Evolutionary conservation across 2,888 invertebrate species (phyloP).

Genomic region (Kuschelorhynchus macadamiae): DNA sequence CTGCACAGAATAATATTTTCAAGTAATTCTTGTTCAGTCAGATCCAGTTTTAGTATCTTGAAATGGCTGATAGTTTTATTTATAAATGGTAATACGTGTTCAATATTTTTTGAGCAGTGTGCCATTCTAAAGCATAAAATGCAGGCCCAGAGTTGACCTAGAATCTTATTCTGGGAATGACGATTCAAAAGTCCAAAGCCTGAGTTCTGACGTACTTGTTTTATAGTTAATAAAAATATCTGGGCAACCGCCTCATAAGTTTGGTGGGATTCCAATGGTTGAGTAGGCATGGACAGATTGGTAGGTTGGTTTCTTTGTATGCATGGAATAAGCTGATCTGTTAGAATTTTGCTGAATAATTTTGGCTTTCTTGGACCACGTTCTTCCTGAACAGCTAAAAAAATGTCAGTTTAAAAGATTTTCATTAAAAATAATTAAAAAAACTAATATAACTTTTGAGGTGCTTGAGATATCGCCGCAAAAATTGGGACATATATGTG

Average conservation of each 20-base stretch:
- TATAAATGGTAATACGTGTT: slow-evolving; percentile 62
- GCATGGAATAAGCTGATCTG: slow-evolving; percentile 23
- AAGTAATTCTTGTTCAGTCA: slow-evolving; percentile 59
- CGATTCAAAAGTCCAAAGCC: slow-evolving; percentile 70
- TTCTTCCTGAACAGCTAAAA: slow-evolving; percentile 85
- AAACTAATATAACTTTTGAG: no score
- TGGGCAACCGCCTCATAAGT: slow-evolving; percentile 74
- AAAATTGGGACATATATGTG: no score
- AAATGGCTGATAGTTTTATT: slow-evolving; percentile 55
- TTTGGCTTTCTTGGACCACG: slow-evolving; percentile 79
- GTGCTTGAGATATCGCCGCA: no score
- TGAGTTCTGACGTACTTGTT: slow-evolving; percentile 71
- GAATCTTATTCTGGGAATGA: slow-evolving; percentile 72
- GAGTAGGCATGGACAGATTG: slow-evolving; percentile 18
- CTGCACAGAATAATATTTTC: slow-evolving; percentile 64
- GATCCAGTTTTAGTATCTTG: slow-evolving; percentile 57
- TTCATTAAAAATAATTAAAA: neutral
- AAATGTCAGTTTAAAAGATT: neutral
- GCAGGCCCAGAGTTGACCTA: slow-evolving; percentile 74
- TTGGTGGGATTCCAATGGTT: slow-evolving; percentile 52
- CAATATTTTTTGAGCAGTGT: slow-evolving; percentile 70
- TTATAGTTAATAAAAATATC: slow-evolving; percentile 73
- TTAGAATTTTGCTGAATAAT: slow-evolving; percentile 46
- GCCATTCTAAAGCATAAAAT: slow-evolving; percentile 74
- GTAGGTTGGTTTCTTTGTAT: slow-evolving; percentile 9